Conservation (phyloP, 2,113 vertebrate genomes). For the Phalacrocorax brasilianus region DNA sequence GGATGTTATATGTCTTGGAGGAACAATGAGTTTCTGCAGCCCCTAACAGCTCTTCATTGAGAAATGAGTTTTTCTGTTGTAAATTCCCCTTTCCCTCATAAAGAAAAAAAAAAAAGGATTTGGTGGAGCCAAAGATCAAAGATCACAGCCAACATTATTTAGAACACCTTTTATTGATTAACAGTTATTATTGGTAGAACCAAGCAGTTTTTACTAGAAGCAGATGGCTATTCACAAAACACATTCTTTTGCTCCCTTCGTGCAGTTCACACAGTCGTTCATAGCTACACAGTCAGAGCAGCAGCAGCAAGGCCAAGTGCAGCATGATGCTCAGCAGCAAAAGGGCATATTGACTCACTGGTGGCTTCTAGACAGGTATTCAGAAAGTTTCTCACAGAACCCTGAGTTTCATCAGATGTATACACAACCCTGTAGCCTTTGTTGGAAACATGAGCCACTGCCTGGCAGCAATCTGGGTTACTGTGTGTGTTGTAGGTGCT, state of each 20-base stretch:
- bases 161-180: not conserved
- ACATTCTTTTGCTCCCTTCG: not conserved
- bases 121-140: not conserved
- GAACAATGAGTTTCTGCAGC: not conserved
- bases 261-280: not conserved
- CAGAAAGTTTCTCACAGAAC: not conserved
- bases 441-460: not conserved
- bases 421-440: not conserved
- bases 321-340: not conserved
- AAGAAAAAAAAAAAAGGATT: not conserved
- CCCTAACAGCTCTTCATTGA: not conserved
- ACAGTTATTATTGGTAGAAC: not conserved
- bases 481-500: not conserved
- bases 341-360: not conserved
- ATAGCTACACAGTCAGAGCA: fast-evolving
- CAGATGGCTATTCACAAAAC: not conserved
- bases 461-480: not conserved
- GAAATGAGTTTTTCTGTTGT: not conserved
- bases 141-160: not conserved
- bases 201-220: not conserved
- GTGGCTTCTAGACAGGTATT: not conserved
- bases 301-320: fast-evolving
- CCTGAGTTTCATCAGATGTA: not conserved
- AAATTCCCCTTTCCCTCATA: not conserved
- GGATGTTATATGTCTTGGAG: not conserved